phyloP scores from a whole-genome alignment of 2,888 invertebrate species.

The Chalcis sispes region DNA sequence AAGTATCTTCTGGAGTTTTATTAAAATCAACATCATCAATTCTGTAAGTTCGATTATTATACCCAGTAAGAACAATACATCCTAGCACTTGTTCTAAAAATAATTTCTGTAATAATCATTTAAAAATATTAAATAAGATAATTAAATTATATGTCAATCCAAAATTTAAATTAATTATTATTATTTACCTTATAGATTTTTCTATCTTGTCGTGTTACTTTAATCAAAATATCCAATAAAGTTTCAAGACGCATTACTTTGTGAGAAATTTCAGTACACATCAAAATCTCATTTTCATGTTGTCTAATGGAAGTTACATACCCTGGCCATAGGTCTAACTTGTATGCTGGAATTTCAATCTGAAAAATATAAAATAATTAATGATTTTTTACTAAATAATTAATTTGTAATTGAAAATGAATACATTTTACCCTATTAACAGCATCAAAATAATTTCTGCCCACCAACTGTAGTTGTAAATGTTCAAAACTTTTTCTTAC shows the following conservation, averaged over 20 bases:
- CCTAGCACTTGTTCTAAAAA: slow-evolving; percentile 73
- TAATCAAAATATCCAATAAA: slow-evolving; percentile 80
- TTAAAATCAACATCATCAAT: slow-evolving; percentile 85
- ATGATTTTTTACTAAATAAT: too few relatives aligned
- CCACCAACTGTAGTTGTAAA: slow-evolving; percentile 82
- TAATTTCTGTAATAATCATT: neutral
- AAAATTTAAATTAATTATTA: neutral
- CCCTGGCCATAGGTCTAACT: slow-evolving; percentile 87
- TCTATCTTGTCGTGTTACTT: slow-evolving; percentile 77
- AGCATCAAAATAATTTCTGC: slow-evolving; percentile 84
- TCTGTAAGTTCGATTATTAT: slow-evolving; percentile 84
- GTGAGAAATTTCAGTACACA: slow-evolving; percentile 87
- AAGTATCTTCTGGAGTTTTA: slow-evolving; percentile 79
- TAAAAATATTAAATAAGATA: slow-evolving; percentile 13
- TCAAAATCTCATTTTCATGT: slow-evolving; percentile 84
- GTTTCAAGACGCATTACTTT: slow-evolving; percentile 88
- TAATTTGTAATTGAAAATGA: too few relatives aligned
- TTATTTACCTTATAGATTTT: slow-evolving; percentile 77
- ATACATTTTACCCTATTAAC: slow-evolving; percentile 78
- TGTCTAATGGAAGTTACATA: slow-evolving; percentile 88
- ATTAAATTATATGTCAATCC: neutral
- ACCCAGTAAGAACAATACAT: slow-evolving; percentile 83
- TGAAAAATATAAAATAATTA: slow-evolving; percentile 68
- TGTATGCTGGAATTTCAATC: slow-evolving; percentile 80
- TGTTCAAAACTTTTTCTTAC: slow-evolving; percentile 81